Conservation (phyloP, 53 echinoderm and acorn worm species). For the Apostichopus leukothele region DNA sequence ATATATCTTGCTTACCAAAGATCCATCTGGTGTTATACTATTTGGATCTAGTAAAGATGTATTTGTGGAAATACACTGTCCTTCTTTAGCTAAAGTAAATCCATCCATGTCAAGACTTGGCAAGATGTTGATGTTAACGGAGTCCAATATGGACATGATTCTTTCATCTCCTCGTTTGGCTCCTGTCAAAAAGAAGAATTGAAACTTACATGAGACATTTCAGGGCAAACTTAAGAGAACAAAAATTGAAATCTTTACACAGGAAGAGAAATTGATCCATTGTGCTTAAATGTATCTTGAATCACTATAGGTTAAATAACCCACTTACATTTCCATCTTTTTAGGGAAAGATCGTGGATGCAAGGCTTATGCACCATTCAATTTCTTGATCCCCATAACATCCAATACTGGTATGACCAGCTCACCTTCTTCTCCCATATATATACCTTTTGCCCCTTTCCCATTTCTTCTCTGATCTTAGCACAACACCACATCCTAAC, state of each 20-base stretch:
- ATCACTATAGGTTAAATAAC: too few species aligned
- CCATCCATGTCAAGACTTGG: constrained; percentile 82
- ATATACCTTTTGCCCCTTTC: neutral
- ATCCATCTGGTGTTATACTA: constrained; percentile 56
- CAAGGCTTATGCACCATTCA: too few species aligned
- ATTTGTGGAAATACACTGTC: constrained; percentile 61
- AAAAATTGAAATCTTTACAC: too few species aligned
- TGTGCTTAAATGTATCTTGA: too few species aligned
- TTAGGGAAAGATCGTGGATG: too few species aligned
- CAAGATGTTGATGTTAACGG: constrained; percentile 61
- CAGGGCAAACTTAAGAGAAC: too few species aligned
- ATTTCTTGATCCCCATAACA: too few species aligned
- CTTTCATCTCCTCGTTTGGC: constrained; percentile 61
- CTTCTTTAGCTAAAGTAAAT: constrained; percentile 56
- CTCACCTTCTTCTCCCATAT: too few species aligned
- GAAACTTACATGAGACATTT: too few species aligned
- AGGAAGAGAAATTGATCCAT: too few species aligned
- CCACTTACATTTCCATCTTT: too few species aligned
- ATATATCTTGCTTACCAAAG: constrained; percentile 44
- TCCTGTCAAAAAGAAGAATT: constrained; percentile 48
- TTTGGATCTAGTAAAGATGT: constrained; percentile 60
- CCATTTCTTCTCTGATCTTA: constrained; percentile 1
- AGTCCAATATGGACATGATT: constrained; percentile 62
- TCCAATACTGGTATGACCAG: too few species aligned
- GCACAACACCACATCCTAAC: neutral